Base-by-base conservation (phyloP, 2,113 vertebrate genomes). In the Axis porcinus region DNA sequence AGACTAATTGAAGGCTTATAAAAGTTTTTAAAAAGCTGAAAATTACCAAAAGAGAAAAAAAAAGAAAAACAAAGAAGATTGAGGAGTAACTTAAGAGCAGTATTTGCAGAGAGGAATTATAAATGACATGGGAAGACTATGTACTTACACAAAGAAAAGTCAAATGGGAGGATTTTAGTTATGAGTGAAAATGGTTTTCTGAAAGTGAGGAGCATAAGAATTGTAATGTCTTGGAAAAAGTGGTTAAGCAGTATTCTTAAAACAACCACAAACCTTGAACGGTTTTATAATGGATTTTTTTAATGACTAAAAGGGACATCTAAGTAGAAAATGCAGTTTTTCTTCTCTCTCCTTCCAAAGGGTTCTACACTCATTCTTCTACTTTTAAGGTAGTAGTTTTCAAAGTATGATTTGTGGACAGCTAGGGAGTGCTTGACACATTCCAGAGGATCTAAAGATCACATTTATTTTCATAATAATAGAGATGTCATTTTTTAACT, bases 401-500 rank as follows among this genome's bases (percentile, higher is more conserved):
- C 36, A 50, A 92, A 83, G 11, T 60, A 23, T 84, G 17, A 1
- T 52, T 23, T 84, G 13, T 60, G 15, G 33, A 91, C 2, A 60
- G 15, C 7, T 70, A 47, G 6, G 15, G 25, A 43, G 15, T 58
- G 19, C n/a, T 58, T 88, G 50, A 82, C 10, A 88, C 15, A 74
- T 78, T 60, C 15, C 36, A 84, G 11, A 43, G 3, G 11, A 6
- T 83, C 17, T 78, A 33, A 1, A 60, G n/a, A 6, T 47, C n/a
- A 60, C 95, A 93, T 82, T 6, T 47, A 50, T 86, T 89, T 90
- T 85, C 36, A 67, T 78, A 30, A 57, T 45, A 50, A 67, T n/a
- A 52, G 12, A 88, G 19, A 82, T 86, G 21, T 36, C 28, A 58
- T 36, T 55, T 70, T 23, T 12, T 21, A 40, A 33, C 13, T 78